These are phyloP conservation scores for Heterodera carotae DNA, from an alignment of 1,140 invertebrate species.

Conservation along the genomic window DNA sequence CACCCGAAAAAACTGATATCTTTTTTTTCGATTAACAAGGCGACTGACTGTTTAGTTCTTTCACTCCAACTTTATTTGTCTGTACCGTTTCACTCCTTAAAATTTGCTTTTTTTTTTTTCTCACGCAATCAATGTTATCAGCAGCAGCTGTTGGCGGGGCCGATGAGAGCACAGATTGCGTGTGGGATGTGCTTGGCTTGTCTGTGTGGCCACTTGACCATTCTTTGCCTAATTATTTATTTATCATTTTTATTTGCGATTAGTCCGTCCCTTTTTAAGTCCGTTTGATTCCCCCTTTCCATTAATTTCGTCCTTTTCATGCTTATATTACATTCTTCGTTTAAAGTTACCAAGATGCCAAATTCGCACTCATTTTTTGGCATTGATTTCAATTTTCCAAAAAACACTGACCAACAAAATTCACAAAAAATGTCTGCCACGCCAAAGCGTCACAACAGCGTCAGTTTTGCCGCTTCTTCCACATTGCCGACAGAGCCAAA, in stretches of 20 bases:
- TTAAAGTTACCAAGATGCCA: too few relatives aligned
- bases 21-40: too few relatives aligned
- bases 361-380: neutral
- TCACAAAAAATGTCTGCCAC: neutral
- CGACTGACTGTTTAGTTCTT: too few relatives aligned
- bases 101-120: neutral
- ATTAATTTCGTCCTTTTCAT: neutral
- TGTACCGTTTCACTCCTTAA: too few relatives aligned
- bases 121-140: neutral
- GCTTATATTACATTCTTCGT: too few relatives aligned
- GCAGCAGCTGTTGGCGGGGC: neutral
- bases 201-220: neutral
- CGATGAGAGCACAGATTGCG: neutral
- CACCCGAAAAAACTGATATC: too few relatives aligned
- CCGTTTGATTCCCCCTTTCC: neutral
- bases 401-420: neutral
- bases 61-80: neutral
- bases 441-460: neutral
- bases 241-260: neutral
- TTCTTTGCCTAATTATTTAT: neutral
- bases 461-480: neutral
- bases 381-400: neutral
- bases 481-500: neutral
- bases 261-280: neutral
- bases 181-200: neutral